Conservation (phyloP, 2,888 invertebrate genomes). For the Torymus tubicola region DNA sequence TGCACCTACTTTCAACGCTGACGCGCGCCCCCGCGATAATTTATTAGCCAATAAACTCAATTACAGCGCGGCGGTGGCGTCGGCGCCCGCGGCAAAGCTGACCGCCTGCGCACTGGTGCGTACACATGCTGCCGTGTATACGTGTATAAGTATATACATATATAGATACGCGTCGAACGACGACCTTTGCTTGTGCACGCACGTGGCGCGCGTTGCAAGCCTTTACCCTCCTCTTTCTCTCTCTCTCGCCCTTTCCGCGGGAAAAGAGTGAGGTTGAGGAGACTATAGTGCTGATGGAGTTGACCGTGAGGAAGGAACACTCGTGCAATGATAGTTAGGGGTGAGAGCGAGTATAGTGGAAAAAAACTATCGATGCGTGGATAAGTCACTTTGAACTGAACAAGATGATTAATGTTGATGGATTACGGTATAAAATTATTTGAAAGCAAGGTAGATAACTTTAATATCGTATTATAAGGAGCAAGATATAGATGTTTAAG, state of each 20-base stretch:
- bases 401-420: too few relatives aligned
- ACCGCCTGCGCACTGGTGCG: conserved; percentile 19
- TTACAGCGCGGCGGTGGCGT: conserved; percentile 24
- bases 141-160: not conserved
- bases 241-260: not conserved
- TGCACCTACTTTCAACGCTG: conserved; percentile 38
- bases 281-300: not conserved
- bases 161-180: not conserved
- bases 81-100: conserved; percentile 13
- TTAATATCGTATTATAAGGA: too few relatives aligned
- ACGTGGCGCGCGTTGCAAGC: conserved; percentile 2
- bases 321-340: too few relatives aligned
- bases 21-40: conserved; percentile 30
- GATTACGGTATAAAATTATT: too few relatives aligned
- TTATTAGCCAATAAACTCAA: conserved; percentile 54
- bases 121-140: conserved; percentile 2
- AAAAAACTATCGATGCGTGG: too few relatives aligned
- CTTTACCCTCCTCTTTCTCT: not conserved
- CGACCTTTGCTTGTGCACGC: conserved; percentile 28
- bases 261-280: too few relatives aligned
- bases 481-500: too few relatives aligned
- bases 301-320: not conserved
- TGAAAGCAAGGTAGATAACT: too few relatives aligned
- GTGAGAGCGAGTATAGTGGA: too few relatives aligned
- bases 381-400: too few relatives aligned